Percentiles rank a stretch among this genome's conserved stretches.
These are phyloP conservation scores for Drosophila birchii DNA, from an alignment of 2,888 invertebrate genomes.

Conservation along the genomic window DNA sequence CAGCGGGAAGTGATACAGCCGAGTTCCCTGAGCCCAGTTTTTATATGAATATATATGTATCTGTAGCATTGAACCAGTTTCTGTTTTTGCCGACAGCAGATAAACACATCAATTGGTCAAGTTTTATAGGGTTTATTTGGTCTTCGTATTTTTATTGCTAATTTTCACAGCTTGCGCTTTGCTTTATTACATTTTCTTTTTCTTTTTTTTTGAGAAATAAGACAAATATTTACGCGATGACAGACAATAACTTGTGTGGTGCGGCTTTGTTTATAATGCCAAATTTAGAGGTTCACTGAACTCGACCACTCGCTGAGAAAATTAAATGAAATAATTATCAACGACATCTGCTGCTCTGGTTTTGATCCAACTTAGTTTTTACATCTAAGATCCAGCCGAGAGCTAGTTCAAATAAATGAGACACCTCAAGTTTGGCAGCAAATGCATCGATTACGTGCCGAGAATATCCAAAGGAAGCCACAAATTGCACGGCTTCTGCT, in stretches of 20 bases:
- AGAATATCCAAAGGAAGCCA: constrained; percentile 37
- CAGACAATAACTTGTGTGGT: constrained; percentile 23
- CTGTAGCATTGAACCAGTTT: constrained; percentile 29
- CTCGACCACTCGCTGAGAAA: constrained; percentile 13
- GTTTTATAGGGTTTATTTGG: constrained; percentile 41
- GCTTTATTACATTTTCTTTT: constrained; percentile 18
- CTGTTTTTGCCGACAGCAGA: constrained; percentile 7
- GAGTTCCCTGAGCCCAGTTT: constrained; percentile 23
- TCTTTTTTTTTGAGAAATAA: constrained; percentile 1
- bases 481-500: constrained; percentile 56
- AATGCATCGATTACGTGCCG: constrained; percentile 55
- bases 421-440: constrained; percentile 18
- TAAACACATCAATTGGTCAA: constrained; percentile 52
- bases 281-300: constrained; percentile 36
- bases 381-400: background rate
- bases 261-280: constrained; percentile 35
- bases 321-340: constrained; percentile 13
- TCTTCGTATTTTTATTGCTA: constrained; percentile 39
- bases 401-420: constrained; percentile 18
- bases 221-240: constrained; percentile 28
- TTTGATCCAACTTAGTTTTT: constrained; percentile 7
- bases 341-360: constrained; percentile 15
- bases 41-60: constrained; percentile 39
- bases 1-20: constrained; percentile 34
- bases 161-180: constrained; percentile 60